These are phyloP conservation scores for Oscheius sp. DNA, from an alignment of 2,888 invertebrate genomes.

Conservation along the genomic window DNA sequence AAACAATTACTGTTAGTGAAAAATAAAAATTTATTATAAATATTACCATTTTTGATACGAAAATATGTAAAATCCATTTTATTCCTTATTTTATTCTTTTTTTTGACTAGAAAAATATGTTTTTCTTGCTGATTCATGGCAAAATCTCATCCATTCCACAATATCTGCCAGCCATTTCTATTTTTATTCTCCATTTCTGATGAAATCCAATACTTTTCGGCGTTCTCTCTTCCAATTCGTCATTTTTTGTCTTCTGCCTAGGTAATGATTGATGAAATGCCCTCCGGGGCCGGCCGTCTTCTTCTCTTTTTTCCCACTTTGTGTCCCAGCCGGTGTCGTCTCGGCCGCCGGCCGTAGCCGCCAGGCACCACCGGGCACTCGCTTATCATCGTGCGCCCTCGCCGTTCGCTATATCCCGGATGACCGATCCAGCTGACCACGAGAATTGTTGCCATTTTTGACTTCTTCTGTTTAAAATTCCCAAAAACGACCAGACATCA, in stretches of 20 bases:
- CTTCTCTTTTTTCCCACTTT: conserved; percentile 6
- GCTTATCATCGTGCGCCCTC: conserved; percentile 30
- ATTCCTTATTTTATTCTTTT: neutral
- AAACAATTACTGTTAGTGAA: conserved; percentile 1
- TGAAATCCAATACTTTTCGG: too few species aligned
- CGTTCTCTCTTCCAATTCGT: neutral
- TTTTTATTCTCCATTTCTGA: neutral
- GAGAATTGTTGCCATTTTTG: neutral
- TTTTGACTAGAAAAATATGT: neutral
- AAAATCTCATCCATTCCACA: neutral
- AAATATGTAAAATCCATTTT: neutral
- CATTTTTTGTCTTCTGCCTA: neutral
- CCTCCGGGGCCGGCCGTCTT: neutral
- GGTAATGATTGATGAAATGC: conserved; percentile 1
- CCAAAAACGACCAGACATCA: neutral
- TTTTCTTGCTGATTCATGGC: neutral
- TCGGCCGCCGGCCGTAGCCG: conserved; percentile 19
- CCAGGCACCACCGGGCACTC: conserved; percentile 34
- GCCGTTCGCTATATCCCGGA: conserved; percentile 20
- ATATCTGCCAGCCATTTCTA: neutral
- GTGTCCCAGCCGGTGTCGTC: conserved; percentile 4
- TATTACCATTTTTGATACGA: neutral
- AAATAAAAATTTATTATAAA: conserved; percentile 6
- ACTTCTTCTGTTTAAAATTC: neutral
- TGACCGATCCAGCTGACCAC: conserved; percentile 7